phyloP scores from a whole-genome alignment of 2,797 vertebrate species.

The Esox lucius region DNA sequence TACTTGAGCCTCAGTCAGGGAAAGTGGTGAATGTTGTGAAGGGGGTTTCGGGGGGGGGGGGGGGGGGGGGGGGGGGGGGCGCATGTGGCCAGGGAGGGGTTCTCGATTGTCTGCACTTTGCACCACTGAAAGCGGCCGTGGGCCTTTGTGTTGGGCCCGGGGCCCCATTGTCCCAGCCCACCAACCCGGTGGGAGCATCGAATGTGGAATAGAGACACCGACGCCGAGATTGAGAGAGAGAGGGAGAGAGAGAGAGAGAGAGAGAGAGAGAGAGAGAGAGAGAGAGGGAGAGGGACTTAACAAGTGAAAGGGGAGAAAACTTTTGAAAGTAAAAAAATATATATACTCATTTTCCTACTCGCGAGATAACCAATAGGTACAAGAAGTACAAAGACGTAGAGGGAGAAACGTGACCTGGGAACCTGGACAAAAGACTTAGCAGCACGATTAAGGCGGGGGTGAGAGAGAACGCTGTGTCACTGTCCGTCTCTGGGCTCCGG shows the following conservation, averaged over 20 bases:
- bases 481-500: slow-evolving; percentile 16
- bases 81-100: slow-evolving; percentile 17
- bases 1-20: slow-evolving; percentile 26
- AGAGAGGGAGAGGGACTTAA: not conserved
- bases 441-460: slow-evolving; percentile 15
- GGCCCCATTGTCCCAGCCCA: slow-evolving; percentile 6
- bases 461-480: slow-evolving; percentile 35
- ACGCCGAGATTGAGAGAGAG: not conserved
- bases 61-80: slow-evolving; percentile 1
- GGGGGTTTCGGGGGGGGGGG: slow-evolving; percentile 1
- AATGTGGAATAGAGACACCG: not conserved
- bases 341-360: not conserved
- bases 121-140: slow-evolving; percentile 29
- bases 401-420: slow-evolving; percentile 15
- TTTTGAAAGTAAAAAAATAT: not conserved
- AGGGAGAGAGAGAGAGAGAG: not conserved
- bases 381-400: not conserved
- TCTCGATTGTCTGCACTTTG: slow-evolving; percentile 12
- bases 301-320: slow-evolving; percentile 5
- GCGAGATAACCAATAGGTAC: not conserved
- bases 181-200: not conserved
- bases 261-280: not conserved
- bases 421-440: slow-evolving; percentile 26
- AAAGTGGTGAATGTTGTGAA: slow-evolving; percentile 33
- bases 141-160: slow-evolving; percentile 3